These are phyloP conservation scores for Elanus axillaris DNA, from an alignment of 2,113 vertebrate species.

Conservation along the genomic window DNA sequence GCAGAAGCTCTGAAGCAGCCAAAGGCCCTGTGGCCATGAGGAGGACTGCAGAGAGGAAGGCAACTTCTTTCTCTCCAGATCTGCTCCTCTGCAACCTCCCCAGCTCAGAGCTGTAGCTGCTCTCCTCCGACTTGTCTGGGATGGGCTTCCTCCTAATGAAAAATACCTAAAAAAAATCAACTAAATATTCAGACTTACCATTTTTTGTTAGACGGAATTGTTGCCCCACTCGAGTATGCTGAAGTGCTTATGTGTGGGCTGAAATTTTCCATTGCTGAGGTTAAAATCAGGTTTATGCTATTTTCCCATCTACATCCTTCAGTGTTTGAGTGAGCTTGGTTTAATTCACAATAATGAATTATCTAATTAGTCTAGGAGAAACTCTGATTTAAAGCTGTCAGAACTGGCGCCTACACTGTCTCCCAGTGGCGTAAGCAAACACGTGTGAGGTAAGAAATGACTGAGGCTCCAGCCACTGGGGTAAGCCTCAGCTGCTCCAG, in stretches of 20 bases:
- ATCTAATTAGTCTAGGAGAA: neutral
- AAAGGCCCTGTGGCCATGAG: accelerated
- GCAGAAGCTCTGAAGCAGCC: neutral
- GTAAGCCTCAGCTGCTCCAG: neutral
- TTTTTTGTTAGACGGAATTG: neutral
- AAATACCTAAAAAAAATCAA: neutral
- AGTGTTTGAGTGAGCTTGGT: neutral
- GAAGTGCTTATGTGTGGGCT: neutral
- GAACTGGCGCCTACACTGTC: neutral
- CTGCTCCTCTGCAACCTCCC: neutral
- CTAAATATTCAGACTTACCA: neutral
- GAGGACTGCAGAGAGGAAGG: neutral
- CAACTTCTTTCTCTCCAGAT: neutral
- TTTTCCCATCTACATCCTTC: neutral
- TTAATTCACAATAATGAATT: neutral
- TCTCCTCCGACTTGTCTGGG: neutral
- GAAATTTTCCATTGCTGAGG: neutral
- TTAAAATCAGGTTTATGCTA: neutral
- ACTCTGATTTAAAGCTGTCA: neutral
- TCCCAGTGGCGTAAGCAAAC: neutral
- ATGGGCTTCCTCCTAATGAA: neutral
- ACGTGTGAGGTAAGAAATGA: neutral
- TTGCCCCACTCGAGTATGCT: neutral
- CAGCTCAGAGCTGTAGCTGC: neutral
- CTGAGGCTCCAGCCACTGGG: neutral